Conservation (phyloP, 2,113 vertebrate genomes). For the Platysteira castanea region DNA sequence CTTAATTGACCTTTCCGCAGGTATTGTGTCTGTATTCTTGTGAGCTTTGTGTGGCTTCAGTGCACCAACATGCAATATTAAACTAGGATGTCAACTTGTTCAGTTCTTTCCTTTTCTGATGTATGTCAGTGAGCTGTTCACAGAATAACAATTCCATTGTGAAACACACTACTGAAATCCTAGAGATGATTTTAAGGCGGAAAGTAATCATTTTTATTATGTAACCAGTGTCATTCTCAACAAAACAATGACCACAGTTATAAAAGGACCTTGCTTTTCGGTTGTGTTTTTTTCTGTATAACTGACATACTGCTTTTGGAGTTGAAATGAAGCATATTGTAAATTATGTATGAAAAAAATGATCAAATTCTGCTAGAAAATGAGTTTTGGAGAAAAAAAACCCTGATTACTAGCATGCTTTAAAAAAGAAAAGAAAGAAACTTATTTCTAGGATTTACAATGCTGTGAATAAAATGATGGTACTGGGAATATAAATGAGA, state of each 20-base stretch:
- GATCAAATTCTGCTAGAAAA: neutral
- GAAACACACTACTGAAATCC: neutral
- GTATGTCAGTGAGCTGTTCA: neutral
- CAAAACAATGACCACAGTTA: neutral
- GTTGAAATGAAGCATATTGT: neutral
- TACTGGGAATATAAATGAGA: neutral
- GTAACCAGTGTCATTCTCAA: neutral
- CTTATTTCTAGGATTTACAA: slow-evolving; percentile 3
- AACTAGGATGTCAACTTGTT: neutral
- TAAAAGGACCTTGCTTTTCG: neutral
- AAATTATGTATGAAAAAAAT: neutral
- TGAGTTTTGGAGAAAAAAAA: neutral
- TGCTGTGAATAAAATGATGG: neutral
- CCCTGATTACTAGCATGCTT: neutral
- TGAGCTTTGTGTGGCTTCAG: neutral
- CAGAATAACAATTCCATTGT: neutral
- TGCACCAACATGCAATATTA: neutral
- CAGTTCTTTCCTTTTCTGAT: neutral
- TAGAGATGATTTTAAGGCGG: neutral
- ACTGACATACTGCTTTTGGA: neutral
- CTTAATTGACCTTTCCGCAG: neutral
- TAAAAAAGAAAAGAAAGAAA: neutral
- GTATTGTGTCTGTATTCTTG: neutral
- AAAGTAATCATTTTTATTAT: neutral
- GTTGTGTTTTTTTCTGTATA: neutral